phyloP scores from a whole-genome alignment of 2,888 invertebrate genomes.

The Syrphus vitripennis region DNA sequence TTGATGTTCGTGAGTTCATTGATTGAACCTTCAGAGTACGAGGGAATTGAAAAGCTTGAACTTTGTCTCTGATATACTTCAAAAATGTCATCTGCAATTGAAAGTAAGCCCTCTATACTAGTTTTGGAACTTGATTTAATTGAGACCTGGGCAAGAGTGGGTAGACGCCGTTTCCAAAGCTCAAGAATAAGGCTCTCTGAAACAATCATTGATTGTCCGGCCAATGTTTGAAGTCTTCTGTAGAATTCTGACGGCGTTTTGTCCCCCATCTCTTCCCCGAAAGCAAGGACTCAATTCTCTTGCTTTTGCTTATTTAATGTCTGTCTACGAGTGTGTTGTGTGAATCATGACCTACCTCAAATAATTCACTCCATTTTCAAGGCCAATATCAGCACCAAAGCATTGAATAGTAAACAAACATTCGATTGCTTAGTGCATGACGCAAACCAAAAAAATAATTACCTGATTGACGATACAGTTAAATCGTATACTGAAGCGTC shows the following conservation, averaged over 20 bases:
- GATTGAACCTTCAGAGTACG: neutral
- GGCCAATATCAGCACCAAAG: no score
- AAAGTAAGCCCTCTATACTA: neutral
- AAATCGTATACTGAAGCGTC: no score
- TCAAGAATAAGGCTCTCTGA: neutral
- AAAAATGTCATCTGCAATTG: neutral
- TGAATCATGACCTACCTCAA: no score
- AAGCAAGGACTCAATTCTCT: neutral
- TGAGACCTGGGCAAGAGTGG: neutral
- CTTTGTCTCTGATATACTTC: slow-evolving; percentile 11
- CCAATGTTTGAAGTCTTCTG: neutral
- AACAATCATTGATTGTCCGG: slow-evolving; percentile 15
- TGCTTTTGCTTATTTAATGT: neutral
- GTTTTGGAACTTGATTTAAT: neutral
- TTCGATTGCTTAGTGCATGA: no score
- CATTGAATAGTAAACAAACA: no score
- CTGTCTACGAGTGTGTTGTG: neutral
- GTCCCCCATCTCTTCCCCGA: neutral
- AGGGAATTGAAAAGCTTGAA: neutral
- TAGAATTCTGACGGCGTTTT: neutral
- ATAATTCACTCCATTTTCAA: no score
- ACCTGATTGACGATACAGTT: no score
- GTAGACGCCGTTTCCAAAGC: neutral
- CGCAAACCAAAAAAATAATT: no score
- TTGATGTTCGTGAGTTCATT: neutral